A percentile compares a stretch with the other conserved stretches of the same genome.
Conservation (phyloP, 2,888 invertebrate species). For the Teleogryllus oceanicus region DNA sequence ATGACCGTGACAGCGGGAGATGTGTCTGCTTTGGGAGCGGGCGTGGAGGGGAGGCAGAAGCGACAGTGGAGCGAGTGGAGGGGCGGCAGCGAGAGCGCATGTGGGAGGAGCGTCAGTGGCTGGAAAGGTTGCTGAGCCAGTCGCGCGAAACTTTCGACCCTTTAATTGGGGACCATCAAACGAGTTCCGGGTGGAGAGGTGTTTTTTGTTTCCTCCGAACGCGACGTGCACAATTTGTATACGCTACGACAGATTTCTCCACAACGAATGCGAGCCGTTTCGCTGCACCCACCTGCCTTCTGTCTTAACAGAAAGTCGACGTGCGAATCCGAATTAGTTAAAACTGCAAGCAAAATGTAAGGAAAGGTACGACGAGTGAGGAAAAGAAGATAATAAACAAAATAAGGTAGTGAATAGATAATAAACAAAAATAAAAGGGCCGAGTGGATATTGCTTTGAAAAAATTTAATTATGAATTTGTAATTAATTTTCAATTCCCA, state of each 20-base stretch:
- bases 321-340: too few species aligned
- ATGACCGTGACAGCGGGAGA: not conserved
- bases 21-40: not conserved
- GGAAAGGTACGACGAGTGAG: not conserved
- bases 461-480: too few species aligned
- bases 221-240: not conserved
- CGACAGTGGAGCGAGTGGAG: not conserved
- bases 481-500: too few species aligned
- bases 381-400: not conserved
- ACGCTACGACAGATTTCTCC: not conserved
- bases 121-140: not conserved
- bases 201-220: not conserved
- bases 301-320: not conserved
- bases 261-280: not conserved
- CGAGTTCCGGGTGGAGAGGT: not conserved
- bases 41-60: not conserved
- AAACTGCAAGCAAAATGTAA: not conserved
- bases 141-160: not conserved
- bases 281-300: not conserved
- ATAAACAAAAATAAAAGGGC: too few species aligned
- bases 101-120: not conserved
- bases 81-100: not conserved
- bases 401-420: not conserved
- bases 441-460: too few species aligned
- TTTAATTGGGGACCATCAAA: slow-evolving; percentile 4